Conservation (phyloP, 2,113 vertebrate genomes). For the Anarrhichthys ocellatus region DNA sequence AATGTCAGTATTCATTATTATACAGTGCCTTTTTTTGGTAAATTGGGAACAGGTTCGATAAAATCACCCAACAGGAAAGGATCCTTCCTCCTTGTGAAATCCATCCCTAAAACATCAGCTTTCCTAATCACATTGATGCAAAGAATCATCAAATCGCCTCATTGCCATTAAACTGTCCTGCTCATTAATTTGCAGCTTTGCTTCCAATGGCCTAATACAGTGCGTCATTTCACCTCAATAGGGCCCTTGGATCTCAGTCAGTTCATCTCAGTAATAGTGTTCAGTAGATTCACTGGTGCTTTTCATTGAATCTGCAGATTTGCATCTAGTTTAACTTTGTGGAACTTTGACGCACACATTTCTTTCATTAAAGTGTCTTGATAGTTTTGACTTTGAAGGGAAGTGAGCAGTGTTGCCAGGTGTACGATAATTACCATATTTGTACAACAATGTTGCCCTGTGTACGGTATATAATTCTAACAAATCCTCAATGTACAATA, state of each 20-base stretch:
- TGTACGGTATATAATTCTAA: background rate
- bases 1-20: background rate
- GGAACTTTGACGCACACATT: background rate
- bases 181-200: background rate
- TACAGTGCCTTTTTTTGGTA: background rate
- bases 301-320: background rate
- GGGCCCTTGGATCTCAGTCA: background rate
- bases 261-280: background rate
- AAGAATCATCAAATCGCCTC: background rate
- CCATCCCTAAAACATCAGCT: background rate
- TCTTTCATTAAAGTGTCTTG: background rate
- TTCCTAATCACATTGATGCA: background rate
- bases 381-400: background rate
- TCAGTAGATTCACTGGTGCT: background rate
- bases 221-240: background rate
- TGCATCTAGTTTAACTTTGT: background rate
- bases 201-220: background rate
- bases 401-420: background rate
- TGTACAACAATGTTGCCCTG: background rate
- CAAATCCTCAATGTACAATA: background rate
- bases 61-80: too few species aligned
- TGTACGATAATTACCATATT: background rate
- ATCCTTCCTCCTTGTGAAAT: background rate
- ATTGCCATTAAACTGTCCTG: background rate
- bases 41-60: background rate